Evolutionary conservation across 1,140 invertebrate species (phyloP).

Genomic region (Pteromalus puparum): DNA sequence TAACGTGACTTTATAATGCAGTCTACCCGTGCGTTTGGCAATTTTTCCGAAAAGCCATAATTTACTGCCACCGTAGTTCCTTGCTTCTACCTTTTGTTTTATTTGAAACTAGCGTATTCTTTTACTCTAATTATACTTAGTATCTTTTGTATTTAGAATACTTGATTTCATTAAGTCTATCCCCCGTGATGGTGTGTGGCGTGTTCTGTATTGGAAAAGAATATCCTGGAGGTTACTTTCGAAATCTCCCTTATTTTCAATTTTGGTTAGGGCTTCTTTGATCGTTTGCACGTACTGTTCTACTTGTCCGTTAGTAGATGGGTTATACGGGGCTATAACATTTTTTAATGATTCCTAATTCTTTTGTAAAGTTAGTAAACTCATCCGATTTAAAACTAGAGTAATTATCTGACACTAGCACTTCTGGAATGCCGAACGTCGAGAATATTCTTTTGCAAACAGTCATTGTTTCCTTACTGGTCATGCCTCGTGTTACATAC

Average conservation of each 20-base stretch:
- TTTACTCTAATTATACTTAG: background rate
- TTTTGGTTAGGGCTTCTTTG: slow-evolving; percentile 48
- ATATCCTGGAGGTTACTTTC: background rate
- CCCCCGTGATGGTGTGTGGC: slow-evolving; percentile 34
- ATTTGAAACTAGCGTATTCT: background rate
- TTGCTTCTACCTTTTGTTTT: background rate
- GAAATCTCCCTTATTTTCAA: background rate
- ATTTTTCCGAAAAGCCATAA: background rate
- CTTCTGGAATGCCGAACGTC: slow-evolving; percentile 35
- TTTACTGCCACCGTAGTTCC: background rate
- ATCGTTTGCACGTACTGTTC: background rate
- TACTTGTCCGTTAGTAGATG: background rate
- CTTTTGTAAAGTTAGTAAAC: slow-evolving; percentile 24
- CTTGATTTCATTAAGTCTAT: slow-evolving; percentile 25
- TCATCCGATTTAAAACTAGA: background rate
- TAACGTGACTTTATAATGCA: background rate
- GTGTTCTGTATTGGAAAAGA: slow-evolving; percentile 37
- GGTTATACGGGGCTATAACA: slow-evolving; percentile 33
- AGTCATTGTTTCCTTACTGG: slow-evolving; percentile 19
- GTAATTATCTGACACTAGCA: slow-evolving; percentile 44
- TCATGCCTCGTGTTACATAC: slow-evolving; percentile 27
- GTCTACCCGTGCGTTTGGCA: background rate
- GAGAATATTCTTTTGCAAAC: slow-evolving; percentile 35
- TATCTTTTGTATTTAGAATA: background rate
- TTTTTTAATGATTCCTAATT: slow-evolving; percentile 24